Percentiles rank a stretch among this genome's conserved stretches.
Evolutionary conservation across 2,888 invertebrate genomes (phyloP).

Genomic region (Blomia tropicalis): DNA sequence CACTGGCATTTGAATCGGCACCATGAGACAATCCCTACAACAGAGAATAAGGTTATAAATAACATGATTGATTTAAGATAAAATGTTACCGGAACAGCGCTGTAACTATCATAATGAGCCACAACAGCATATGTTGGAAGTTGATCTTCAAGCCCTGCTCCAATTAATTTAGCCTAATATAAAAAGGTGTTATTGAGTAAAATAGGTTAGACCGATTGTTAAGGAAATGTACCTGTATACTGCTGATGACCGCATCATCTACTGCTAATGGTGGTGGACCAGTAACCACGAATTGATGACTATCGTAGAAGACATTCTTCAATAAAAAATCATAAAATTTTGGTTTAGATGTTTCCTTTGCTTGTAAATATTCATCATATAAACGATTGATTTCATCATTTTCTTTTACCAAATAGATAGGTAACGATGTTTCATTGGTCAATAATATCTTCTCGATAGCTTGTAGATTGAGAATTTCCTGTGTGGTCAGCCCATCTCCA

Average conservation of each 20-base stretch:
- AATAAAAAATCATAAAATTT: slow-evolving; percentile 43
- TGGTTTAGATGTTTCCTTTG: slow-evolving; percentile 4
- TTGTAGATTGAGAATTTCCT: slow-evolving; percentile 32
- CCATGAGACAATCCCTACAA: slow-evolving; percentile 67
- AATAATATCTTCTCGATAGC: slow-evolving; percentile 64
- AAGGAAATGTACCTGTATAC: slow-evolving; percentile 42
- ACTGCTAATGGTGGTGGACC: slow-evolving; percentile 53
- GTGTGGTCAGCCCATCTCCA: slow-evolving; percentile 32
- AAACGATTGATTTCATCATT: slow-evolving; percentile 56
- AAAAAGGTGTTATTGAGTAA: slow-evolving; percentile 7
- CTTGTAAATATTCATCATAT: slow-evolving; percentile 18
- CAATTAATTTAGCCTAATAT: slow-evolving; percentile 58
- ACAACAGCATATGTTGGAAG: slow-evolving; percentile 74
- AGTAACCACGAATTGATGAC: slow-evolving; percentile 76
- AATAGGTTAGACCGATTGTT: neutral
- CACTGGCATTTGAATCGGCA: slow-evolving; percentile 81
- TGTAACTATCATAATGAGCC: slow-evolving; percentile 81
- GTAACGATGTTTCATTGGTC: slow-evolving; percentile 59
- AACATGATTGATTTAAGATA: neutral
- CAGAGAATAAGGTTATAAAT: neutral
- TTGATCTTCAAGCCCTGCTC: slow-evolving; percentile 51
- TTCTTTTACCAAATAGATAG: slow-evolving; percentile 71
- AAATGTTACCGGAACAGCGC: slow-evolving; percentile 67
- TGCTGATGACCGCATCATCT: slow-evolving; percentile 65
- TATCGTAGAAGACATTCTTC: slow-evolving; percentile 76